Evolutionary conservation across 2,797 vertebrate species (phyloP).

Genomic region (Mionectes olivaceus): DNA sequence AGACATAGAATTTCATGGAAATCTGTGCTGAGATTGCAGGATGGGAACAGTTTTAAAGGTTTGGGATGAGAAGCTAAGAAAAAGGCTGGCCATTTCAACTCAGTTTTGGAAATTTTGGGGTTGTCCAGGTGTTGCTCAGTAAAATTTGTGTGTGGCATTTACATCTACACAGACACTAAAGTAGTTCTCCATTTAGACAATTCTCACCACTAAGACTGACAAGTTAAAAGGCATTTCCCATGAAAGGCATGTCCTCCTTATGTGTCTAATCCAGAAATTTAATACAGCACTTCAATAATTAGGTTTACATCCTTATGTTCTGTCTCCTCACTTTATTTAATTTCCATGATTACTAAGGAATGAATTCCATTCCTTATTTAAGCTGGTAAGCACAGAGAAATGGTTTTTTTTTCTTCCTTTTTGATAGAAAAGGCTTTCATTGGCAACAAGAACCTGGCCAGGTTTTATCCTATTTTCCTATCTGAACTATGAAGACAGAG

Average conservation of each 20-base stretch:
- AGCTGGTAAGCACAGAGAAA: neutral
- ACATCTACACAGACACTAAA: neutral
- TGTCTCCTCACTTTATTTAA: slow-evolving; percentile 39
- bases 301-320: slow-evolving; percentile 54
- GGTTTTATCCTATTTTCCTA: neutral
- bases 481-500: neutral
- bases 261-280: slow-evolving; percentile 52
- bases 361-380: slow-evolving; percentile 33
- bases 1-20: neutral
- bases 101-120: neutral
- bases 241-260: slow-evolving; percentile 21
- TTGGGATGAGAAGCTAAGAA: neutral
- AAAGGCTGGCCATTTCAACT: neutral
- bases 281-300: slow-evolving; percentile 55
- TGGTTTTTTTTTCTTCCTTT: neutral
- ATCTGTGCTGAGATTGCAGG: neutral
- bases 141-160: neutral
- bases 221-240: slow-evolving; percentile 19
- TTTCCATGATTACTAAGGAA: slow-evolving; percentile 17
- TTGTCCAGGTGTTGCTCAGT: neutral
- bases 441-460: neutral
- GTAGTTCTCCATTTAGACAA: neutral
- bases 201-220: neutral
- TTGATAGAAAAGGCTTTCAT: neutral
- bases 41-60: neutral